Evolutionary conservation across 2,888 invertebrate genomes (phyloP).

Genomic region (Slavum lentiscoides): DNA sequence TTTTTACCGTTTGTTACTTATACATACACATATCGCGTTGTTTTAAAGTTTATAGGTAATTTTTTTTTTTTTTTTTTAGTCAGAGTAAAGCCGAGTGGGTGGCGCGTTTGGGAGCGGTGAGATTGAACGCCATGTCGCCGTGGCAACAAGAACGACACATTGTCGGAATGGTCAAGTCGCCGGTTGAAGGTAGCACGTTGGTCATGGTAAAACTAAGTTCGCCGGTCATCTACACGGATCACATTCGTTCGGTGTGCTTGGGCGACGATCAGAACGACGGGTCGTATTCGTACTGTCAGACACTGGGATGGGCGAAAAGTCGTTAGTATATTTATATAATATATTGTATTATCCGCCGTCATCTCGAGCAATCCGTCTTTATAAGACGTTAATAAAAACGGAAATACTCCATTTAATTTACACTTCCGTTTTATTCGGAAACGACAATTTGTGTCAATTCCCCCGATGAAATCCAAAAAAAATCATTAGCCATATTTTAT

Average conservation of each 20-base stretch:
- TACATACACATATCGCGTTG: no score
- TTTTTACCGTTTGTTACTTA: no score
- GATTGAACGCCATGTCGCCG: constrained; percentile 78
- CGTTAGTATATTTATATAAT: constrained; percentile 60
- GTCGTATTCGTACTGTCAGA: constrained; percentile 70
- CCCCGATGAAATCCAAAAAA: no score
- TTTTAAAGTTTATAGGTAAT: neutral
- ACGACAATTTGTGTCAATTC: no score
- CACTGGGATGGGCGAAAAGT: constrained; percentile 83
- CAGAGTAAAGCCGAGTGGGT: constrained; percentile 88
- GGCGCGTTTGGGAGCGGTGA: constrained; percentile 75
- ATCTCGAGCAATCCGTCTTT: no score
- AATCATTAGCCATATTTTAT: no score
- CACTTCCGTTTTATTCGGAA: no score
- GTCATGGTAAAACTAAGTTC: constrained; percentile 80
- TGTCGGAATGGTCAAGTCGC: constrained; percentile 84
- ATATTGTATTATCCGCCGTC: no score
- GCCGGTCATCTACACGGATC: constrained; percentile 75
- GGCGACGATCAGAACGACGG: constrained; percentile 65
- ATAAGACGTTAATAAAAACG: no score
- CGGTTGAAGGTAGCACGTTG: constrained; percentile 84
- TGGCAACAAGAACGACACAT: constrained; percentile 85
- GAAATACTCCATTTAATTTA: no score
- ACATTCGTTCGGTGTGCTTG: constrained; percentile 80
- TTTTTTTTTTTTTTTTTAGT: constrained; percentile 59